Evolutionary conservation across 2,797 vertebrate genomes (phyloP).

Genomic region (Myotis daubentonii): DNA sequence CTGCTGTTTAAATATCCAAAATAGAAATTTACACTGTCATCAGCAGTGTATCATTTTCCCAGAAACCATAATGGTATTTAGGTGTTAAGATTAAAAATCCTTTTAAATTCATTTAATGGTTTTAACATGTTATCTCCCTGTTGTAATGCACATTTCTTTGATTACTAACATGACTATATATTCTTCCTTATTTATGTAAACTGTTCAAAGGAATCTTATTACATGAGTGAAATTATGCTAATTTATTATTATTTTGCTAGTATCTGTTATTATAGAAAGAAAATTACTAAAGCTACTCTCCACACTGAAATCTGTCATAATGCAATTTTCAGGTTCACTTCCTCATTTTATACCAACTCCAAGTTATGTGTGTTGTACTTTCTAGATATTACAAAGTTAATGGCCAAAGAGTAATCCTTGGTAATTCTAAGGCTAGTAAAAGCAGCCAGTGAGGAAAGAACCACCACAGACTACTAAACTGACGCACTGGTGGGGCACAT

Average conservation of each 20-base stretch:
- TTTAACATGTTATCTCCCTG: not conserved
- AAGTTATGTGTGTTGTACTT: not conserved
- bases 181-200: slow-evolving; percentile 22
- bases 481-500: not conserved
- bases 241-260: not conserved
- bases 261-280: slow-evolving; percentile 6
- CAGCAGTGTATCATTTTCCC: slow-evolving; percentile 9
- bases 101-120: slow-evolving; percentile 17
- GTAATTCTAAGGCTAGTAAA: slow-evolving; percentile 6
- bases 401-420: not conserved
- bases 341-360: not conserved
- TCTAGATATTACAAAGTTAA: not conserved
- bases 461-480: not conserved
- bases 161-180: not conserved
- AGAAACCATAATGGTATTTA: not conserved
- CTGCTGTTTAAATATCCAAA: not conserved
- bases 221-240: not conserved
- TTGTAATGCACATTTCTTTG: not conserved
- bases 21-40: slow-evolving; percentile 44
- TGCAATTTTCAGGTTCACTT: not conserved
- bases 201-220: slow-evolving; percentile 16
- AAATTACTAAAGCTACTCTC: slow-evolving; percentile 31
- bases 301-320: not conserved
- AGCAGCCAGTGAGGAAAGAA: slow-evolving; percentile 10
- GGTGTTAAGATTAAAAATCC: not conserved